These are phyloP conservation scores for Pedicia rivosa DNA, from an alignment of 2,888 invertebrate species.

Conservation along the genomic window DNA sequence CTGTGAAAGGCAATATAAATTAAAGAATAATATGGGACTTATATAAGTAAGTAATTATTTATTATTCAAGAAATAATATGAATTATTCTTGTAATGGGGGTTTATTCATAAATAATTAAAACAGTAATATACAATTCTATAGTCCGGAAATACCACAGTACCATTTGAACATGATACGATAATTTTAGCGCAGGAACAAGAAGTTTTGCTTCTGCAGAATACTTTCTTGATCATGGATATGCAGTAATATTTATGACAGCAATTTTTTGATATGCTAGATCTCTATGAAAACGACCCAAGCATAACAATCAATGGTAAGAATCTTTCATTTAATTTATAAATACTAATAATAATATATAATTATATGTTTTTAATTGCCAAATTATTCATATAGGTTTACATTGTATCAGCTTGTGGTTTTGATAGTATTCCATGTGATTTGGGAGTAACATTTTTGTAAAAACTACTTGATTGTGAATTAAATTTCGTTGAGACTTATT, in stretches of 20 bases:
- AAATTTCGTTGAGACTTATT: too few species aligned
- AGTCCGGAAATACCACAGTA: conserved; percentile 94
- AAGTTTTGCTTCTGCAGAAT: conserved; percentile 90
- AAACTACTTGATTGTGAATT: too few species aligned
- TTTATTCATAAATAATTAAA: not conserved
- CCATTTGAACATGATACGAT: conserved; percentile 96
- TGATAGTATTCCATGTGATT: too few species aligned
- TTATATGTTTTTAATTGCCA: too few species aligned
- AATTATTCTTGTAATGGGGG: conserved; percentile 5
- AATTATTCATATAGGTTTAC: too few species aligned
- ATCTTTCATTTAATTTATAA: too few species aligned
- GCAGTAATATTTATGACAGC: conserved; percentile 83
- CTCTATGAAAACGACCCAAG: conserved; percentile 43
- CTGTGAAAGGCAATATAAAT: conserved; percentile 48
- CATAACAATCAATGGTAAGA: conserved; percentile 47
- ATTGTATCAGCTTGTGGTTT: too few species aligned
- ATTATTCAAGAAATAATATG: conserved; percentile 2
- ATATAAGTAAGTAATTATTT: conserved; percentile 48
- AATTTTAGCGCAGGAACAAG: conserved; percentile 96
- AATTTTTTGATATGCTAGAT: conserved; percentile 63
- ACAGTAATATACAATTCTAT: conserved; percentile 18
- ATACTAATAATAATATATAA: conserved; percentile 3
- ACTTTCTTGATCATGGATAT: conserved; percentile 75
- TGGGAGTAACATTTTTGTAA: too few species aligned
- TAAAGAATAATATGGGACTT: conserved; percentile 53